Percentiles rank a stretch among this genome's conserved stretches.
phyloP scores from a whole-genome alignment of 1,140 invertebrate genomes.

The Saccostrea echinata region DNA sequence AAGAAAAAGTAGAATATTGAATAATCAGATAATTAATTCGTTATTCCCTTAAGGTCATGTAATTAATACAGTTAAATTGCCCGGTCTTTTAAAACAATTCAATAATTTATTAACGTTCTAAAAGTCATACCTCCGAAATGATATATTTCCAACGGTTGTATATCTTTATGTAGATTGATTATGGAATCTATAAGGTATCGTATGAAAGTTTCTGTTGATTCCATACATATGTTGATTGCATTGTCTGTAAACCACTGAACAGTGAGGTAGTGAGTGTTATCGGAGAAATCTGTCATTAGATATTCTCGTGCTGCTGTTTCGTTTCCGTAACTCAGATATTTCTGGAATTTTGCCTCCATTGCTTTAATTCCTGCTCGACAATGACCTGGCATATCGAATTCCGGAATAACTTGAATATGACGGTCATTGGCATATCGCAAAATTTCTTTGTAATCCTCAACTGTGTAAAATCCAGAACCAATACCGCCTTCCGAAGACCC shows the following conservation, averaged over 20 bases:
- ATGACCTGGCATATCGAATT: slow-evolving; percentile 77
- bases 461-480: slow-evolving; percentile 74
- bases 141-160: slow-evolving; percentile 71
- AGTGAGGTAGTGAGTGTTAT: slow-evolving; percentile 67
- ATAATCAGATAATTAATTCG: too few relatives aligned
- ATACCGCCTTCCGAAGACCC: slow-evolving; percentile 59
- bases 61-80: too few relatives aligned
- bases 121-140: slow-evolving; percentile 73
- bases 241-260: slow-evolving; percentile 74
- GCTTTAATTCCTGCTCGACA: slow-evolving; percentile 73
- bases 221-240: slow-evolving; percentile 75
- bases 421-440: slow-evolving; percentile 69
- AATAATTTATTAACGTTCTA: not conserved
- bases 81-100: too few relatives aligned
- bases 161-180: slow-evolving; percentile 64
- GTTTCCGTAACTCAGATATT: slow-evolving; percentile 47
- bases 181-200: slow-evolving; percentile 60
- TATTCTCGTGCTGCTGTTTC: slow-evolving; percentile 55
- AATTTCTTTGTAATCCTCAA: slow-evolving; percentile 72
- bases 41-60: too few relatives aligned
- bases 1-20: too few relatives aligned
- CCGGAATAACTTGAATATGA: slow-evolving; percentile 75
- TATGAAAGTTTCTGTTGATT: slow-evolving; percentile 72
- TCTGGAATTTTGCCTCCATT: slow-evolving; percentile 65
- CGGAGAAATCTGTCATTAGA: slow-evolving; percentile 64